Percentiles rank a stretch among this genome's conserved stretches.
phyloP scores from a whole-genome alignment of 2,113 vertebrate species.

The Fregetta grallaria region DNA sequence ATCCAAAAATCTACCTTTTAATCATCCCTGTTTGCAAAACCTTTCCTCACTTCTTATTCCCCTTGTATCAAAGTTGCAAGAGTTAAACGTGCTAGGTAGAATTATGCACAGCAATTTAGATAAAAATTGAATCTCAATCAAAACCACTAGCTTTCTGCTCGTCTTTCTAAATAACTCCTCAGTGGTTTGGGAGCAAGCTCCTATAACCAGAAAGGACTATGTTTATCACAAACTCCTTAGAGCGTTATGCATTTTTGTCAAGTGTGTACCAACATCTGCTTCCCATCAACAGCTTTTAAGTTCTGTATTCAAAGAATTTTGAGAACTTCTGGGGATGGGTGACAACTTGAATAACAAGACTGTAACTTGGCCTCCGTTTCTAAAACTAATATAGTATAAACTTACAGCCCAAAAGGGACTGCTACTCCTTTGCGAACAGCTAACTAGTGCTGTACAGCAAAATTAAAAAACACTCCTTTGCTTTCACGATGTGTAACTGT shows the following conservation, averaged over 20 bases:
- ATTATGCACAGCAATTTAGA: neutral
- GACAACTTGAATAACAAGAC: neutral
- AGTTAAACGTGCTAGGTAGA: neutral
- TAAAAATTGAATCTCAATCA: neutral
- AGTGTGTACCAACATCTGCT: conserved; percentile 30
- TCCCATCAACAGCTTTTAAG: conserved; percentile 18
- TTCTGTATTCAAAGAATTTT: neutral
- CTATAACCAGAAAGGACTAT: neutral
- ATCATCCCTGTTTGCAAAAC: neutral
- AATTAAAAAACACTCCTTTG: neutral
- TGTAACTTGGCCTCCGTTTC: conserved; percentile 14
- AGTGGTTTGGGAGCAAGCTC: neutral
- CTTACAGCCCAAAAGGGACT: neutral
- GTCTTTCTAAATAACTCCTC: neutral
- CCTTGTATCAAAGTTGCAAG: neutral
- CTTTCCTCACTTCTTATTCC: neutral
- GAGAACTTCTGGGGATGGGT: conserved; percentile 30
- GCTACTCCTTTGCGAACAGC: neutral
- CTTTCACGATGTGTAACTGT: neutral
- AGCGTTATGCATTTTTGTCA: neutral
- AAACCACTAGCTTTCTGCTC: neutral
- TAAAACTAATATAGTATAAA: neutral
- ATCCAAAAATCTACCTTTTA: neutral
- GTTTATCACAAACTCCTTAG: neutral
- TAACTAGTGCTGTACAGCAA: neutral